These are phyloP conservation scores for Noctilio leporinus DNA, from an alignment of 2,113 vertebrate species.

Conservation along the genomic window DNA sequence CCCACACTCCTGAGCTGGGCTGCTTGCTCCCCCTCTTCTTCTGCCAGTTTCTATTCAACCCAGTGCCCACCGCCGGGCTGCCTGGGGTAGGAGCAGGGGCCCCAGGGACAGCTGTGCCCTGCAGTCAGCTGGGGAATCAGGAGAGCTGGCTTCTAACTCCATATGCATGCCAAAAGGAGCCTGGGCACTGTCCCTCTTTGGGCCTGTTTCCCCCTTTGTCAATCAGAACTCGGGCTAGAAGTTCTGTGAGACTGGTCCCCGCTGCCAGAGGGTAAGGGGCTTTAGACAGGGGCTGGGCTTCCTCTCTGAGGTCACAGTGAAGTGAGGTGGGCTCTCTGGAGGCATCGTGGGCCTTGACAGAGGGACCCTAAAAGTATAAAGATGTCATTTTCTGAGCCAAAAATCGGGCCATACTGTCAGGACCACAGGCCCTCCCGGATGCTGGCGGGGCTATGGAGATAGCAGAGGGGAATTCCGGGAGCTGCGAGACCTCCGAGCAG, in stretches of 20 bases:
- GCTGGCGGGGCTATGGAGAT: fast-evolving
- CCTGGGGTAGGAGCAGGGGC: neutral
- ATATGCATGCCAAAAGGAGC: neutral
- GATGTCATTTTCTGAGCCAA: neutral
- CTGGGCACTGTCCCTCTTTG: neutral
- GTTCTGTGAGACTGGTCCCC: neutral
- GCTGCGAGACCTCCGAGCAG: neutral
- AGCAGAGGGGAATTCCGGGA: neutral
- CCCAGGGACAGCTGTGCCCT: neutral
- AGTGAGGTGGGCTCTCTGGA: neutral
- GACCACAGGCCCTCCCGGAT: fast-evolving
- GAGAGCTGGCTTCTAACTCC: neutral
- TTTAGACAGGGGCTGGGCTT: neutral
- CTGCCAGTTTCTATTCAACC: neutral
- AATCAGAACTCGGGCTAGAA: neutral
- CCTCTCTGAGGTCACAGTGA: neutral
- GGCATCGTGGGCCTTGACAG: neutral
- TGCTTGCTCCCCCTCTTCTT: neutral
- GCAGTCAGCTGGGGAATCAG: neutral
- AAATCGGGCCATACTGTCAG: neutral
- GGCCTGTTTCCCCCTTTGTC: neutral
- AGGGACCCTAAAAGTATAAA: neutral
- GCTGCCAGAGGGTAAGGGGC: neutral
- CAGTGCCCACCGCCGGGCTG: neutral
- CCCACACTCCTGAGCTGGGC: neutral